These are phyloP conservation scores for Archocentrus centrarchus DNA, from an alignment of 2,113 vertebrate species.

Conservation along the genomic window DNA sequence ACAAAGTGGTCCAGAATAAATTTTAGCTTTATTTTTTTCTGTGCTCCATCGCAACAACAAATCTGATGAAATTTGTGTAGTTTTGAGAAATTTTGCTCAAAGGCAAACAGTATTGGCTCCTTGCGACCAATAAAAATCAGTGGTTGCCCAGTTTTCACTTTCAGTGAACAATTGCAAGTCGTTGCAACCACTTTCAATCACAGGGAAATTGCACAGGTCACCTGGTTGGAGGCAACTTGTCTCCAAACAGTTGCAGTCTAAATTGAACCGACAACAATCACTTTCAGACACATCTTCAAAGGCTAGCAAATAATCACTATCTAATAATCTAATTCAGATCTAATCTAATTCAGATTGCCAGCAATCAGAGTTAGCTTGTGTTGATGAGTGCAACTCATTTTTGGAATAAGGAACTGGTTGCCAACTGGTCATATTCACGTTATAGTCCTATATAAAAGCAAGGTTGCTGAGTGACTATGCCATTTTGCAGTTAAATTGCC, in stretches of 20 bases:
- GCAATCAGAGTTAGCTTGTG: too few relatives aligned
- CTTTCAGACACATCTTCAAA: neutral
- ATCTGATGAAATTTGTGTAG: neutral
- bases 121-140: rapidly evolving
- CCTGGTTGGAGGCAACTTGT: neutral
- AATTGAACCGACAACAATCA: neutral
- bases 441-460: neutral
- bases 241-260: neutral
- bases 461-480: neutral
- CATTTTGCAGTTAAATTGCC: neutral
- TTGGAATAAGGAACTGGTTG: neutral
- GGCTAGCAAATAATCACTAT: neutral
- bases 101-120: neutral
- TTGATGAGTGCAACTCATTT: neutral
- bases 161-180: neutral
- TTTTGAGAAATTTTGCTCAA: neutral
- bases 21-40: neutral
- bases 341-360: neutral
- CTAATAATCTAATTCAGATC: neutral
- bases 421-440: neutral
- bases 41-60: neutral
- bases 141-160: neutral
- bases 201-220: neutral
- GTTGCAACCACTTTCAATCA: neutral
- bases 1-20: neutral